Evolutionary conservation across 2,888 invertebrate species (phyloP).

Genomic region (Epinotia nisella): DNA sequence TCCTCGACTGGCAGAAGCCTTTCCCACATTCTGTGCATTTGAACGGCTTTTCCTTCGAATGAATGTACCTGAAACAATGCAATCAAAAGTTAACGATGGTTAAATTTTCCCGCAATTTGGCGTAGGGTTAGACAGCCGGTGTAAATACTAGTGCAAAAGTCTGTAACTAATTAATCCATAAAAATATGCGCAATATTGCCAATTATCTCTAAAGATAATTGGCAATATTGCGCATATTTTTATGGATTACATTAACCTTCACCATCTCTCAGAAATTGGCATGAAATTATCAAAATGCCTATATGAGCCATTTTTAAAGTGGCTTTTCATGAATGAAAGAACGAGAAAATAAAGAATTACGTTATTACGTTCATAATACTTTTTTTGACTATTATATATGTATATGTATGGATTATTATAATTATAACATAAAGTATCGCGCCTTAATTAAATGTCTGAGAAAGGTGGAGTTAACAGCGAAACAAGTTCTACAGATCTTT

Average conservation of each 20-base stretch:
- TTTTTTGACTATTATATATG: constrained; percentile 9
- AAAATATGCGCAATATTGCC: too few relatives aligned
- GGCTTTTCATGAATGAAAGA: background rate
- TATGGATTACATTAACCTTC: too few relatives aligned
- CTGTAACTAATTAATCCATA: too few relatives aligned
- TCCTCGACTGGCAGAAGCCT: constrained; percentile 98
- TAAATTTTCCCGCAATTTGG: background rate
- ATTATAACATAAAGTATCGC: constrained; percentile 69
- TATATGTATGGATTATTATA: constrained; percentile 51
- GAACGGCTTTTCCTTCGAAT: constrained; percentile 98
- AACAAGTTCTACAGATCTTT: constrained; percentile 65
- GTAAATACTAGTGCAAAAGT: background rate
- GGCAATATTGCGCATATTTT: too few relatives aligned
- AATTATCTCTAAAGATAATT: too few relatives aligned
- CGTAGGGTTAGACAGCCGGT: background rate
- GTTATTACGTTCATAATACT: background rate
- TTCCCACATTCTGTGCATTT: constrained; percentile 98
- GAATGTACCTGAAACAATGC: constrained; percentile 93
- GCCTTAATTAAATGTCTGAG: constrained; percentile 76
- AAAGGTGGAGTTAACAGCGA: constrained; percentile 68
- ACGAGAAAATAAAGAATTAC: background rate
- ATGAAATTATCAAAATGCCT: too few relatives aligned
- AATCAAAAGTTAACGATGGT: constrained; percentile 51
- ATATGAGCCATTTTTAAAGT: too few relatives aligned
- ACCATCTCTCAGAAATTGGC: too few relatives aligned